These are phyloP conservation scores for Pandemis corylana DNA, from an alignment of 2,888 invertebrate genomes.

Conservation along the genomic window DNA sequence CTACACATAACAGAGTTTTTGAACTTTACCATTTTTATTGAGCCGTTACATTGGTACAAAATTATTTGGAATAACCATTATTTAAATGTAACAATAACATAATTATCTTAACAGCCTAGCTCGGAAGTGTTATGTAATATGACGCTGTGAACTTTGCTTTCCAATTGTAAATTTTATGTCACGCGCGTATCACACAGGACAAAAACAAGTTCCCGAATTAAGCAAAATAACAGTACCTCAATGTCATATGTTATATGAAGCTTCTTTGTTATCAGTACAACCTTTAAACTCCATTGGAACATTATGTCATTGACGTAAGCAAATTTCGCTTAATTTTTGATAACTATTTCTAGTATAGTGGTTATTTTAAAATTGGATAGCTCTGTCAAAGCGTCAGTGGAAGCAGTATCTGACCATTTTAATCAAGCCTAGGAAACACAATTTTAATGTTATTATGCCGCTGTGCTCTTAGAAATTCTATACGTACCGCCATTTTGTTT, in stretches of 20 bases:
- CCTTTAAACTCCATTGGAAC: neutral
- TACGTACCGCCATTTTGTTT: slow-evolving; percentile 15
- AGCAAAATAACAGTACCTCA: neutral
- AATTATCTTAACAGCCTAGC: slow-evolving; percentile 66
- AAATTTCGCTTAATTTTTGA: neutral
- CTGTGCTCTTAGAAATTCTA: slow-evolving; percentile 57
- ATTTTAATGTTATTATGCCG: slow-evolving; percentile 63
- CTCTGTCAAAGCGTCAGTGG: slow-evolving; percentile 49
- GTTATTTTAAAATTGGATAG: slow-evolving; percentile 3
- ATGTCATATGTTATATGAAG: neutral
- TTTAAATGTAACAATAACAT: slow-evolving; percentile 66
- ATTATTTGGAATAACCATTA: slow-evolving; percentile 71
- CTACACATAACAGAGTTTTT: slow-evolving; percentile 61
- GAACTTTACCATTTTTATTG: slow-evolving; percentile 62
- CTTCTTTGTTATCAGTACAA: neutral
- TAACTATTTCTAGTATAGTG: neutral
- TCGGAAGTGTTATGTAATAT: slow-evolving; percentile 54
- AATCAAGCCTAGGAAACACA: slow-evolving; percentile 61
- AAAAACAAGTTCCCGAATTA: neutral
- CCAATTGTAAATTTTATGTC: slow-evolving; percentile 5
- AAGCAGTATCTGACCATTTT: slow-evolving; percentile 67
- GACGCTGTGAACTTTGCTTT: slow-evolving; percentile 44
- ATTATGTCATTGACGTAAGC: neutral
- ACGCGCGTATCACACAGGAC: neutral
- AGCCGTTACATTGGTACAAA: slow-evolving; percentile 74